Percentiles rank a stretch among this genome's conserved stretches.
Conservation (phyloP, 2,888 invertebrate species). For the Leptopilina myrica region DNA sequence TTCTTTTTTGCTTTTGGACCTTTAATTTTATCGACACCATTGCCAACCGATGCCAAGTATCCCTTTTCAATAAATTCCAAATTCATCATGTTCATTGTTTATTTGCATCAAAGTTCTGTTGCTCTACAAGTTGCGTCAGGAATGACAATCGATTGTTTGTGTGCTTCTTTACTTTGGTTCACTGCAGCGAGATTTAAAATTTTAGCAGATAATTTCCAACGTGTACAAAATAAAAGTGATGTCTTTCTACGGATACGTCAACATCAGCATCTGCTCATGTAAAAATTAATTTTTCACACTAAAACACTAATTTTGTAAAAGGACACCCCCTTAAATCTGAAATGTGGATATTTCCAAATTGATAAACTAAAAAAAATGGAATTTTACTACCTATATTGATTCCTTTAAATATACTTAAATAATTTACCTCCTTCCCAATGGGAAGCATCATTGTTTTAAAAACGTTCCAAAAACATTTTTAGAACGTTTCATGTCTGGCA, state of each 20-base stretch:
- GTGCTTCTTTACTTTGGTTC: background rate
- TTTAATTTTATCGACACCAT: constrained; percentile 6
- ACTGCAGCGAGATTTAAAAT: constrained; percentile 4
- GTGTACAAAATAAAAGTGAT: background rate
- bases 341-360: too few species aligned
- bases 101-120: constrained; percentile 4
- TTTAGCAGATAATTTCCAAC: background rate
- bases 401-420: too few species aligned
- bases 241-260: background rate
- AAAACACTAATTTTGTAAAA: too few species aligned
- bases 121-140: constrained; percentile 24
- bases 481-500: too few species aligned
- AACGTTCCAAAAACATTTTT: too few species aligned
- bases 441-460: too few species aligned
- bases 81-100: background rate
- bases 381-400: too few species aligned
- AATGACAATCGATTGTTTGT: constrained; percentile 17
- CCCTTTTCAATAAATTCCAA: background rate
- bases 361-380: too few species aligned
- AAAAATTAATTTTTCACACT: background rate
- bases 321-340: too few species aligned
- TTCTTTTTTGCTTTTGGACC: constrained; percentile 3
- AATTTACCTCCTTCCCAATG: too few species aligned
- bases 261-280: background rate
- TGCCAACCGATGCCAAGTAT: constrained; percentile 28